Evolutionary conservation across 1,140 invertebrate genomes (phyloP).

Genomic region (Brachionus manjavacas): DNA sequence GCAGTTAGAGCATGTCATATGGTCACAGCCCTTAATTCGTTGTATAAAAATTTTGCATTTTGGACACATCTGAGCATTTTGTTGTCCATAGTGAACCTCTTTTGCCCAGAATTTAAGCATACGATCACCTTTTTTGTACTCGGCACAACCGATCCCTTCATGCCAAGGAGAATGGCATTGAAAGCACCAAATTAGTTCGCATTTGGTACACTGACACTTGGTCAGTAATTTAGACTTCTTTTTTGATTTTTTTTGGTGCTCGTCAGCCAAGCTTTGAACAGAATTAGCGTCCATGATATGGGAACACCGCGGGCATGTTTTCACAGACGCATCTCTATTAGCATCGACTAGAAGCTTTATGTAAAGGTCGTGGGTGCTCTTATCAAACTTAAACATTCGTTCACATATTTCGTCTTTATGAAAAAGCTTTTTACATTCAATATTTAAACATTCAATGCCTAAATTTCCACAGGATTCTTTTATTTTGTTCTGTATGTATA

Average conservation of each 20-base stretch:
- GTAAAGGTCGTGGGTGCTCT: constrained; percentile 49
- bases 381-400: constrained; percentile 45
- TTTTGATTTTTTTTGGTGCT: constrained; percentile 29
- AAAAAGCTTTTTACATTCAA: constrained; percentile 49
- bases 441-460: constrained; percentile 52
- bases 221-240: constrained; percentile 45
- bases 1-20: constrained; percentile 58
- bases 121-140: constrained; percentile 55
- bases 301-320: constrained; percentile 58
- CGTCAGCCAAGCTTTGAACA: not conserved
- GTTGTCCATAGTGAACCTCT: constrained; percentile 52
- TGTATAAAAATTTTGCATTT: constrained; percentile 59
- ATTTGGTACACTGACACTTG: constrained; percentile 49
- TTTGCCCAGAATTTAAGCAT: constrained; percentile 57
- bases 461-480: constrained; percentile 45
- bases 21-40: constrained; percentile 57
- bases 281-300: constrained; percentile 45
- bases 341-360: constrained; percentile 53
- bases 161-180: constrained; percentile 58
- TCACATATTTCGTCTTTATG: constrained; percentile 54
- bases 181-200: constrained; percentile 57
- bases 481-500: constrained; percentile 45
- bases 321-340: constrained; percentile 53
- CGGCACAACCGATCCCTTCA: constrained; percentile 54
- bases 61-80: constrained; percentile 59